phyloP scores from a whole-genome alignment of 2,888 invertebrate species.

The Noctua janthe region DNA sequence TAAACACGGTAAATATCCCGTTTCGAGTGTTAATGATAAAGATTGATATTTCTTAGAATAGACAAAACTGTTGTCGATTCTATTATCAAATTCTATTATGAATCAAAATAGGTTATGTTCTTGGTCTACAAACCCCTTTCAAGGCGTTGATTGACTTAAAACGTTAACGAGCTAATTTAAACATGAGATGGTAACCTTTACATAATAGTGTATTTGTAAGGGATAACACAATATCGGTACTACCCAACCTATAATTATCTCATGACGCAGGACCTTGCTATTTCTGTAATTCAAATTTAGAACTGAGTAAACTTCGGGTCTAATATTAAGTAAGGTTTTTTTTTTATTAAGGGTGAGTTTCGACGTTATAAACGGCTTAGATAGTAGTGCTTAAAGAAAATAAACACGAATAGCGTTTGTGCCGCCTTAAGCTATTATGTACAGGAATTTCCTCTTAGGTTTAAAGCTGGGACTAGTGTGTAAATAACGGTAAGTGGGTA shows the following conservation, averaged over 20 bases:
- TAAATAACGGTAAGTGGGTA: constrained; percentile 48
- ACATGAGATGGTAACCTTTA: constrained; percentile 15
- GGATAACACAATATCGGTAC: constrained; percentile 2
- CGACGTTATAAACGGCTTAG: constrained; percentile 11
- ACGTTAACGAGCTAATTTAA: constrained; percentile 7
- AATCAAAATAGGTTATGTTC: background rate
- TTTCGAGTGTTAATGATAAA: no score
- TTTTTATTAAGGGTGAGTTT: background rate
- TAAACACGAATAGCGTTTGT: constrained; percentile 7
- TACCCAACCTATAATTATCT: constrained; percentile 3
- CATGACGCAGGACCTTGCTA: background rate
- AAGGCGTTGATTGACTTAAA: background rate
- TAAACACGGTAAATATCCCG: no score
- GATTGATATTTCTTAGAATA: background rate
- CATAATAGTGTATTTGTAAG: constrained; percentile 9
- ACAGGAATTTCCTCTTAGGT: constrained; percentile 45
- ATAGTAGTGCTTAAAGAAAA: constrained; percentile 2
- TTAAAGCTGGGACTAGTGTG: constrained; percentile 39
- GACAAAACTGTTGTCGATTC: background rate
- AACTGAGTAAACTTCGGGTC: background rate
- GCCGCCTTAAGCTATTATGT: constrained; percentile 33
- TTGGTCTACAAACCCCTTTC: background rate
- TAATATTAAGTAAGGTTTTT: background rate
- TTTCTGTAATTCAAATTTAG: background rate
- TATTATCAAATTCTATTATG: background rate